Conservation (phyloP, 2,888 invertebrate genomes). For the Cryptocephalus moraei region DNA sequence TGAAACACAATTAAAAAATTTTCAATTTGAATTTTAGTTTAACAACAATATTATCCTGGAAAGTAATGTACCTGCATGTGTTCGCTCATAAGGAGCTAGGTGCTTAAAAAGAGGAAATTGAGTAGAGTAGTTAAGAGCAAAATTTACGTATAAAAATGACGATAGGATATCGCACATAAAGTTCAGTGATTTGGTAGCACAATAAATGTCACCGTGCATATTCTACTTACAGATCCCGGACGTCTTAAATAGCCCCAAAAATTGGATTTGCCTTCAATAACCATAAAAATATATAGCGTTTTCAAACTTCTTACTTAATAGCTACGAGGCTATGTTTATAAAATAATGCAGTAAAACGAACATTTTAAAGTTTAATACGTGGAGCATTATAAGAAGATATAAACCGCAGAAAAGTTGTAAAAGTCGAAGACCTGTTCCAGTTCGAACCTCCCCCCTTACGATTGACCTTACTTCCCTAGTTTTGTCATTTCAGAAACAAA, state of each 20-base stretch:
- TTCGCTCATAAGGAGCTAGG: too few relatives aligned
- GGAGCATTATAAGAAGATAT: conserved; percentile 37
- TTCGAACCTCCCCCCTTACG: conserved; percentile 20
- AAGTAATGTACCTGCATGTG: too few relatives aligned
- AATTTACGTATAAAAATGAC: conserved; percentile 30
- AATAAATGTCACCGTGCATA: conserved; percentile 37
- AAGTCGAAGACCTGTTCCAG: conserved; percentile 22
- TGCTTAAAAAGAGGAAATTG: conserved; percentile 6
- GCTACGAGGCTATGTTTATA: conserved; percentile 38
- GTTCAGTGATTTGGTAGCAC: conserved; percentile 29
- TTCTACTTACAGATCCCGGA: conserved; percentile 28
- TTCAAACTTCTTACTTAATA: conserved; percentile 39
- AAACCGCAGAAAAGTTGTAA: conserved; percentile 36
- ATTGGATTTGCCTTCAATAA: conserved; percentile 41
- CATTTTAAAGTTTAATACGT: conserved; percentile 38
- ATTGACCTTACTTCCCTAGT: conserved; percentile 10
- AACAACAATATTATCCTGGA: too few relatives aligned
- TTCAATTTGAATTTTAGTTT: too few relatives aligned
- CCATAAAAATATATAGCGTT: conserved; percentile 40
- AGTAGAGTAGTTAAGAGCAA: conserved; percentile 12
- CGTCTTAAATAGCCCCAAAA: conserved; percentile 40
- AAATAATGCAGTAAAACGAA: conserved; percentile 40
- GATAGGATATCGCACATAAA: conserved; percentile 34
- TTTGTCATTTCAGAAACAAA: conserved; percentile 7
- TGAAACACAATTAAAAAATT: too few relatives aligned